Percentiles rank a stretch among this genome's conserved stretches.
phyloP scores from a whole-genome alignment of 2,113 vertebrate species.

The Monopterus albus region DNA sequence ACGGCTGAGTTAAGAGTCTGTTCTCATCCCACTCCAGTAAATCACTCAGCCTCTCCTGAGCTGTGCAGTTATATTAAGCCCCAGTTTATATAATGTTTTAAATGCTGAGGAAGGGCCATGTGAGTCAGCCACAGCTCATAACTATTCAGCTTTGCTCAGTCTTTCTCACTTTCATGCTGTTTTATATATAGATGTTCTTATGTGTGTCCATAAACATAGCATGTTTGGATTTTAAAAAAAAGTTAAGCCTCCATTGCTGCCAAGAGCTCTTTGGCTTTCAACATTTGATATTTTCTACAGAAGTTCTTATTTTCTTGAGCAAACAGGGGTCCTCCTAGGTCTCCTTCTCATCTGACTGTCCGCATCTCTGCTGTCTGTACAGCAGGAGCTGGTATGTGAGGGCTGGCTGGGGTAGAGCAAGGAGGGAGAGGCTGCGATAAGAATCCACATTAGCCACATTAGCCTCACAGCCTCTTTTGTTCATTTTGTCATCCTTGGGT shows the following conservation, averaged over 20 bases:
- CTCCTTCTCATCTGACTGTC: constrained; percentile 57
- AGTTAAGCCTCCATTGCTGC: constrained; percentile 1
- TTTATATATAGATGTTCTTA: neutral
- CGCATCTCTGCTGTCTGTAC: constrained; percentile 48
- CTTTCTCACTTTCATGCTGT: neutral
- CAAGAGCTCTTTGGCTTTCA: constrained; percentile 19
- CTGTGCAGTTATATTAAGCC: constrained; percentile 71
- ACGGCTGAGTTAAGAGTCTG: constrained; percentile 50
- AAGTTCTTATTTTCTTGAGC: constrained; percentile 31
- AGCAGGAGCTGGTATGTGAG: constrained; percentile 45
- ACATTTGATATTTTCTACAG: constrained; percentile 46
- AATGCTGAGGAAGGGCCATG: constrained; percentile 57
- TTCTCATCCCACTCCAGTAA: constrained; percentile 64
- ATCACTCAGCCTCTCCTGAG: constrained; percentile 56
- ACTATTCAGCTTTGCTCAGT: constrained; percentile 36
- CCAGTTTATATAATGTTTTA: constrained; percentile 76
- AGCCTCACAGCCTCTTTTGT: constrained; percentile 52
- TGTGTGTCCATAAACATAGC: neutral
- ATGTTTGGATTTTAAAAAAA: neutral
- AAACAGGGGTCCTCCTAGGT: constrained; percentile 47
- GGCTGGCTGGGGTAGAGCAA: constrained; percentile 3
- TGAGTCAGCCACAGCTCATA: constrained; percentile 68
- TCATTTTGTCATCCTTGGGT: constrained; percentile 52
- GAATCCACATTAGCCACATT: constrained; percentile 64
- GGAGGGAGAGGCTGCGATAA: constrained; percentile 59